Base-by-base conservation (phyloP, 1,140 invertebrate genomes). In the Phthorimaea operculella region DNA sequence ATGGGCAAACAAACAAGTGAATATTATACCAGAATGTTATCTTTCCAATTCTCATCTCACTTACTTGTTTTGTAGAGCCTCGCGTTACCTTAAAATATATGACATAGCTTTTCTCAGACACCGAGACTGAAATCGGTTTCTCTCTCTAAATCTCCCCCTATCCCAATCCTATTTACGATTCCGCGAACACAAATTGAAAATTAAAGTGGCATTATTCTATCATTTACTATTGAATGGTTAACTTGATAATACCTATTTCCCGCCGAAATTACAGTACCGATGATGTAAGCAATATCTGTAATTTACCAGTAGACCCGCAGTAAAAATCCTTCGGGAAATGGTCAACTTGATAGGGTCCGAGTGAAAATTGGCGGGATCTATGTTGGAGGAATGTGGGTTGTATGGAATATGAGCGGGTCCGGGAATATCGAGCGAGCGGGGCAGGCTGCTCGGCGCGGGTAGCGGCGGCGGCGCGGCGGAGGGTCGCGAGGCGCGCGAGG, bases 251-350 rank as follows among this genome's bases (percentile, higher is more conserved):
- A 28, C 21, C 21, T 28, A 68, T 79, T 83, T 83, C 78, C 78
- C 80, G 78, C 78, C 78, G 73, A 81, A 77, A 76, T 73, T 63
- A 62, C 62, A 53, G 51, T 68, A 54, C 56, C 54, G 70, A 67
- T 78, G 78, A 79, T 79, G 74, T 75, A 77, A 83, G 68, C 65
- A 72, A 72, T 47, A 47, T 79, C 63, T 70, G 55, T 55, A 63
- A 70, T 58, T 73, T 67, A 67, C 7, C 70, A 74, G 80, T 80
- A 78, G 77, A 77, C 75, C 73, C 68, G 76, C 66, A 70, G 68
- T 69, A 63, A 52, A 28, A 28, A 28, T 28, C 21, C 21, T 28
- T 28, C 10, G 36, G 4, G 36, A 39, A n/a, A 39, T 39, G 36
- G 36, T 39, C 3, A 28, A 28, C 21, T 28, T 39, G 10, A 9